Percentiles rank a stretch among this genome's conserved stretches.
These are phyloP conservation scores for Oscheius sp. DNA, from an alignment of 2,888 invertebrate genomes.

Conservation along the genomic window DNA sequence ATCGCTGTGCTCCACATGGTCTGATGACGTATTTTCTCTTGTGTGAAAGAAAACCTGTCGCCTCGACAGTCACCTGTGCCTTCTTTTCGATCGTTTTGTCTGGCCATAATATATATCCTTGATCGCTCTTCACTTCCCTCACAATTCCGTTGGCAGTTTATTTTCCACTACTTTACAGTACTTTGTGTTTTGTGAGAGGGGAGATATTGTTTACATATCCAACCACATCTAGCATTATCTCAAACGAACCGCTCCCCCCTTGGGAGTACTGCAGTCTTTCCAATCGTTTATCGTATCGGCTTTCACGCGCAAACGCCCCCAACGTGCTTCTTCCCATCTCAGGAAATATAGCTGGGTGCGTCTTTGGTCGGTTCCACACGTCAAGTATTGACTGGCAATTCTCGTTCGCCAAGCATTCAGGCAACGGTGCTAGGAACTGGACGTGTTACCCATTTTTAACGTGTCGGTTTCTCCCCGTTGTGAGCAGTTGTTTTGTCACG, in stretches of 20 bases:
- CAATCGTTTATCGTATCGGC: neutral
- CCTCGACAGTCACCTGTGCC: constrained; percentile 24
- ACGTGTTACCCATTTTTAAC: neutral
- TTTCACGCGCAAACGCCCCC: neutral
- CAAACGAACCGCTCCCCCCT: neutral
- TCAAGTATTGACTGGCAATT: neutral
- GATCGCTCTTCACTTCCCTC: too few species aligned
- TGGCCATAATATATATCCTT: neutral
- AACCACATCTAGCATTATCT: neutral
- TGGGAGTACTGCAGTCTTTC: neutral
- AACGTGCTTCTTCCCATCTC: too few species aligned
- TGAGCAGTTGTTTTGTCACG: constrained; percentile 1
- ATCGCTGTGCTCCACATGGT: neutral
- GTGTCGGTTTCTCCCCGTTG: neutral
- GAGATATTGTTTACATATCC: neutral
- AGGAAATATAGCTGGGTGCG: neutral
- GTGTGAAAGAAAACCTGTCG: constrained; percentile 29
- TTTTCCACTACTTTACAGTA: too few species aligned
- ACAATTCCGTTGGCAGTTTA: too few species aligned
- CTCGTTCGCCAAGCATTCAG: neutral
- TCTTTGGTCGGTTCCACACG: neutral
- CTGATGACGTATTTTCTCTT: constrained; percentile 27
- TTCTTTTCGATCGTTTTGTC: constrained; percentile 1
- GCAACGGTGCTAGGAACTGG: neutral
- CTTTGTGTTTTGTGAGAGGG: neutral